Base-by-base conservation (phyloP, 1,140 invertebrate species). In the Rhopalosiphum padi region DNA sequence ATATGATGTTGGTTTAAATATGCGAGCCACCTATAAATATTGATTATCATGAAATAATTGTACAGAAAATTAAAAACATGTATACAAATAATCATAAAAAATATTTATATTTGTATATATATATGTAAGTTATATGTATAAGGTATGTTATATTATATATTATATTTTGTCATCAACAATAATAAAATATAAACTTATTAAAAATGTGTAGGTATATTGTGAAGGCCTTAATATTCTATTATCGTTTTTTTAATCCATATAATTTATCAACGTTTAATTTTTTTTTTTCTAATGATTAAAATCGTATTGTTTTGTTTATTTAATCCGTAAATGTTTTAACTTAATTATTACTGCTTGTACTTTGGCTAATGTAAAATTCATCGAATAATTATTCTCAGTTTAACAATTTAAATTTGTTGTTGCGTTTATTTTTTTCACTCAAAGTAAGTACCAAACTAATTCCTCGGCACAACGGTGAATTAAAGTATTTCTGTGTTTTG, bases 361-460 rank as follows among this genome's bases (percentile, higher is more conserved):
- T 37, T 37, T 37, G 21, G 35, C 86, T 87, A 48, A 87, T 87
- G 43, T n/a, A n/a, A 48, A 87, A 48, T 48, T n/a, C 25, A 87
- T 48, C 46, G 43, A 48, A 87, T 87, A 48, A 87, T 87, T 48
- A n/a, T 87, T 87, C 60, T 87, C n/a, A 48, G 46, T 46, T 48
- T 30, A 87, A 48, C 46, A 18, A 48, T 48, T 87, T 25, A 46
- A 48, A n/a, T 87, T 48, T n/a, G 48, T 30, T 46, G 21, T 85
- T 43, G 8, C 11, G 9, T 85, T 30, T 48, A 51, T 87, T 87
- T 86, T 86, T 86, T n/a, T n/a, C 46, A 87, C 43, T 48, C 23
- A 48, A 88, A 88, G 51, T 51, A 88, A 88, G 48, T 23, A 53
- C 86, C 37, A 23, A 51, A 51, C 46, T 88, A 88, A 88, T 88